Conservation (phyloP, 2,797 vertebrate species). For the Coilia nasus region DNA sequence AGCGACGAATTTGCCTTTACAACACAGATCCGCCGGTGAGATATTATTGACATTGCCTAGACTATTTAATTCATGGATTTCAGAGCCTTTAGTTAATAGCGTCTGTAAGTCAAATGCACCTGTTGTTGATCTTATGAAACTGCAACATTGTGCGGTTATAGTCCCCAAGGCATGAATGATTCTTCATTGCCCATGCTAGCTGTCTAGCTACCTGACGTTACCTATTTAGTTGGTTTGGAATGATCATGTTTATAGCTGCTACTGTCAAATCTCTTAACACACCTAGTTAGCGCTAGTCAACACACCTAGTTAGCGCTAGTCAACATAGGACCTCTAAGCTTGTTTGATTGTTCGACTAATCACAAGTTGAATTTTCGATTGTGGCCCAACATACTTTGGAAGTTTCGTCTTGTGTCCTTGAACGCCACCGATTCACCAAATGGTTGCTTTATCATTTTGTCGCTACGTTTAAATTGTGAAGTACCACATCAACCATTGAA, state of each 20-base stretch:
- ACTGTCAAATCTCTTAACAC: not conserved
- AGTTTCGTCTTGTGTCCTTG: too few species aligned
- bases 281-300: not conserved
- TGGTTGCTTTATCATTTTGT: too few species aligned
- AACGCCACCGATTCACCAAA: too few species aligned
- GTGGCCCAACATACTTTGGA: too few species aligned
- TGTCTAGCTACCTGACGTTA: not conserved
- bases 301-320: not conserved
- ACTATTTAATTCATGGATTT: not conserved
- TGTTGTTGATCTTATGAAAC: not conserved
- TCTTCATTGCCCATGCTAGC: not conserved
- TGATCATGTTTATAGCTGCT: not conserved
- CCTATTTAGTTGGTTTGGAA: not conserved
- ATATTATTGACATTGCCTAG: not conserved
- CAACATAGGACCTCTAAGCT: not conserved
- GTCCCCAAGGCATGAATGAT: not conserved
- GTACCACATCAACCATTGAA: too few species aligned
- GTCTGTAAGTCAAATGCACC: not conserved
- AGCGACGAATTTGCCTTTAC: not conserved
- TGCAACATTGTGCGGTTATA: not conserved
- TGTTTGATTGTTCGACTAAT: too few species aligned
- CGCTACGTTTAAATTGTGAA: too few species aligned
- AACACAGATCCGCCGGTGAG: not conserved
- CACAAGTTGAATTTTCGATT: too few species aligned
- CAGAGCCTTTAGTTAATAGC: not conserved